Percentiles rank a stretch among this genome's conserved stretches.
phyloP scores from a whole-genome alignment of 2,888 invertebrate genomes.

The Onthophagus sagittarius region DNA sequence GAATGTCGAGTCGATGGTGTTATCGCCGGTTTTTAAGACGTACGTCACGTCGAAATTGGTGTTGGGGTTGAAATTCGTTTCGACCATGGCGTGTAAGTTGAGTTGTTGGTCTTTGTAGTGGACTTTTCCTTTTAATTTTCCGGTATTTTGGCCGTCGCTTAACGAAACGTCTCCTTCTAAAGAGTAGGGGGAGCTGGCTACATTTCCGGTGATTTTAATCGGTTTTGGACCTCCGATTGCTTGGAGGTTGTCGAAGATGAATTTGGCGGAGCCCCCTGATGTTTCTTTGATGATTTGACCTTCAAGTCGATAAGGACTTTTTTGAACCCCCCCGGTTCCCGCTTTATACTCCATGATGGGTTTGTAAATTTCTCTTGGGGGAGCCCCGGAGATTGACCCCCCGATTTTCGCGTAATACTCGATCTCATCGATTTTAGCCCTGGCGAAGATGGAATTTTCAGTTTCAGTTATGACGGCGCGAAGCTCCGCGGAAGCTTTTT shows the following conservation, averaged over 20 bases:
- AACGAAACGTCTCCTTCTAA: conserved; percentile 53
- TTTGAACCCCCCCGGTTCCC: conserved; percentile 52
- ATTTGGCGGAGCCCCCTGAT: conserved; percentile 49
- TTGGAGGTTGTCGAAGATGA: conserved; percentile 57
- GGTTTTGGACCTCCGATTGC: conserved; percentile 48
- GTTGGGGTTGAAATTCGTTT: conserved; percentile 58
- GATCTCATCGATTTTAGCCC: conserved; percentile 55
- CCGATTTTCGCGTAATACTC: conserved; percentile 65
- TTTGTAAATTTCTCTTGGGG: conserved; percentile 55
- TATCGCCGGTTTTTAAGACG: conserved; percentile 39
- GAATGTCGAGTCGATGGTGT: conserved; percentile 30
- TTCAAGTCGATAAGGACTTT: conserved; percentile 52
- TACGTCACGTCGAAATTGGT: conserved; percentile 60
- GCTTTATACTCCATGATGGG: conserved; percentile 65
- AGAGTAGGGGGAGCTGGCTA: conserved; percentile 46
- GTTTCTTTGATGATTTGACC: conserved; percentile 51
- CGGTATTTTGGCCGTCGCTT: conserved; percentile 49
- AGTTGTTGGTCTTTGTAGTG: conserved; percentile 47
- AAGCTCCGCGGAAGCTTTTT: conserved; percentile 57
- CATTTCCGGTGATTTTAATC: conserved; percentile 53
- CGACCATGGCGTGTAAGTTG: conserved; percentile 51
- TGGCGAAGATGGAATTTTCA: conserved; percentile 59
- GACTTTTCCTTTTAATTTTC: conserved; percentile 47
- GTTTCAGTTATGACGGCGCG: conserved; percentile 54
- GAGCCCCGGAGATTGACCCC: conserved; percentile 57